Conservation (phyloP, 2,888 invertebrate species). For the Deilephila porcellus region DNA sequence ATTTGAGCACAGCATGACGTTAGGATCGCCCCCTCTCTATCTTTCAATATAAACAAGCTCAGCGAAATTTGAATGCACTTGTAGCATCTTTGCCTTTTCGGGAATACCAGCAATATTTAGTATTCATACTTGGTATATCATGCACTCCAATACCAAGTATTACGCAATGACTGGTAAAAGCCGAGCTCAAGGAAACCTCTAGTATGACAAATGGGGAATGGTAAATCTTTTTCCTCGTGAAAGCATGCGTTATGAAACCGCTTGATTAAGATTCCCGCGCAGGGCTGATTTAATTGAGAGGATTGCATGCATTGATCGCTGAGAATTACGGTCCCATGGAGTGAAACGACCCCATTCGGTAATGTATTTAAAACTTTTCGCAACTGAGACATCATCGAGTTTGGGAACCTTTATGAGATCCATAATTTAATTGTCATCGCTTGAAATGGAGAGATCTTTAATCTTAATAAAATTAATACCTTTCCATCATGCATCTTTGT, state of each 20-base stretch:
- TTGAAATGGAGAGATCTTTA: no score
- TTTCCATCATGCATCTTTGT: no score
- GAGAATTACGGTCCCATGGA: not conserved
- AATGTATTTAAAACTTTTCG: not conserved
- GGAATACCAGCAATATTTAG: no score
- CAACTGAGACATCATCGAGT: not conserved
- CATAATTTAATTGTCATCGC: not conserved
- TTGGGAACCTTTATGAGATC: not conserved
- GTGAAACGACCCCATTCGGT: not conserved
- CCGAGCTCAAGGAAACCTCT: constrained; percentile 4
- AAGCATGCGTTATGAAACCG: constrained; percentile 22
- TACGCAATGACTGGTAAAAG: not conserved
- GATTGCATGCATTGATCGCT: not conserved
- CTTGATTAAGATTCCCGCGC: not conserved
- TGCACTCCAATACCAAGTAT: not conserved
- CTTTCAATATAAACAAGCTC: no score
- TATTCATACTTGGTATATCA: no score
- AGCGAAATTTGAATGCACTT: no score
- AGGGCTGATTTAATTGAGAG: not conserved
- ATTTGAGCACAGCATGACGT: no score
- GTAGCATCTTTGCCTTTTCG: no score
- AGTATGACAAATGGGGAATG: constrained; percentile 25
- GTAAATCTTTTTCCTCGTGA: constrained; percentile 29
- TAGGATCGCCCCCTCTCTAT: no score
- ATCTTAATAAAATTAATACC: no score